These are phyloP conservation scores for Ptychochromis oligacanthus DNA, from an alignment of 2,113 vertebrate genomes.

Conservation along the genomic window DNA sequence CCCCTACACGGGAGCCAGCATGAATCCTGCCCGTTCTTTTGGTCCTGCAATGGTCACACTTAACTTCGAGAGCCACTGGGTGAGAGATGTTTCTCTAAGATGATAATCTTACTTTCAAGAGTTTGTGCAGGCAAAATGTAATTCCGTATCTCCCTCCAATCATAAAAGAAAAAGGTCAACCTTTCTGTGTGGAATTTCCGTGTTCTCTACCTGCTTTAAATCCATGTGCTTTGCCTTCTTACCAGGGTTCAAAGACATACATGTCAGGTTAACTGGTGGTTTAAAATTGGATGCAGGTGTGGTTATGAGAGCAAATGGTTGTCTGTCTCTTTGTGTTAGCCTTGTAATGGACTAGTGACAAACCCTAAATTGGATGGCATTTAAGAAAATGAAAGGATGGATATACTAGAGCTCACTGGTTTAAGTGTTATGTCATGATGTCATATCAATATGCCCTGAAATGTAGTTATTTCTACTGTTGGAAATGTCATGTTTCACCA, in stretches of 20 bases:
- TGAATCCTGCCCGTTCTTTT: constrained; percentile 95
- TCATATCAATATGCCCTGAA: too few species aligned
- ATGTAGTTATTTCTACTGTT: too few species aligned
- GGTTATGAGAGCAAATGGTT: too few species aligned
- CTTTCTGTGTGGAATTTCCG: not conserved
- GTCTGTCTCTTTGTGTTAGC: too few species aligned
- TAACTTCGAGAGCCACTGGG: constrained; percentile 92
- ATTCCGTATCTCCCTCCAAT: not conserved
- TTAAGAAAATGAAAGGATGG: too few species aligned
- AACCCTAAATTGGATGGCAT: too few species aligned
- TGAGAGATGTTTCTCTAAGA: constrained; percentile 70
- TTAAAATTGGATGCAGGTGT: too few species aligned
- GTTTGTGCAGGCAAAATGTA: not conserved
- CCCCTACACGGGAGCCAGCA: constrained; percentile 92
- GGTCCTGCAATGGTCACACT: constrained; percentile 91
- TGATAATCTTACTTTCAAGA: not conserved
- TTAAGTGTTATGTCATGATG: not conserved
- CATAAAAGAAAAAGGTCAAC: not conserved
- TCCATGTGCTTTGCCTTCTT: too few species aligned
- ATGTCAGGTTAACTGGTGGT: too few species aligned
- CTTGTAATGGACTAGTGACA: too few species aligned
- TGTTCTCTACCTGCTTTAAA: too few species aligned
- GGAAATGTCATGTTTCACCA: constrained; percentile 4
- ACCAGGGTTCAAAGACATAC: too few species aligned
- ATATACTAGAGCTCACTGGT: not conserved